Percentiles rank a stretch among this genome's conserved stretches.
Evolutionary conservation across 2,113 vertebrate genomes (phyloP).

Genomic region (Promerops cafer): DNA sequence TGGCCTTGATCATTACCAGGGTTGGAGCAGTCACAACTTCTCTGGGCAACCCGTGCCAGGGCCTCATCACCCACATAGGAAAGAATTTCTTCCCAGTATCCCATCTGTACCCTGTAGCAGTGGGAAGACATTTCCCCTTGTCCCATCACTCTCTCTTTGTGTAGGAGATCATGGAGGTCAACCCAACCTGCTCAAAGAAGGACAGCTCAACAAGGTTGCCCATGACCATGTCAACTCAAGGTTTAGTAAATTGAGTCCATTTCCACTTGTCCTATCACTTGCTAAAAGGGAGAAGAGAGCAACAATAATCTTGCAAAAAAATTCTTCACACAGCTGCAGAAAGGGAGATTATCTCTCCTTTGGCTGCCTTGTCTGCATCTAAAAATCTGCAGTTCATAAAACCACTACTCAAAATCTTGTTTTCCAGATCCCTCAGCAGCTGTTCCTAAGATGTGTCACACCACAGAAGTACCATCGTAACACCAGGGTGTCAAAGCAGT

Average conservation of each 20-base stretch:
- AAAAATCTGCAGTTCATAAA: not conserved
- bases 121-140: not conserved
- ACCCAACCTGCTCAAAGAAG: not conserved
- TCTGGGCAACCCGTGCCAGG: not conserved
- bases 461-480: too few species aligned
- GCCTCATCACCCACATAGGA: not conserved
- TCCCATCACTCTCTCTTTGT: not conserved
- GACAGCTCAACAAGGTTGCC: not conserved
- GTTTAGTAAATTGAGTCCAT: not conserved
- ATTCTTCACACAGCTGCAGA: not conserved
- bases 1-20: not conserved
- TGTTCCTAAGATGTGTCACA: not conserved
- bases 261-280: not conserved
- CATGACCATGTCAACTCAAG: too few species aligned
- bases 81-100: not conserved
- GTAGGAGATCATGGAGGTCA: not conserved
- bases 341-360: fast-evolving
- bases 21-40: not conserved
- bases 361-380: not conserved
- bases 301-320: fast-evolving
- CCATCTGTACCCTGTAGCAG: not conserved
- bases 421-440: not conserved
- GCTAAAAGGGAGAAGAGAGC: not conserved
- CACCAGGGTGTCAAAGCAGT: not conserved
- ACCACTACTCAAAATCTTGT: too few species aligned